These are phyloP conservation scores for Agriopis aurantiaria DNA, from an alignment of 2,888 invertebrate genomes.

Conservation along the genomic window DNA sequence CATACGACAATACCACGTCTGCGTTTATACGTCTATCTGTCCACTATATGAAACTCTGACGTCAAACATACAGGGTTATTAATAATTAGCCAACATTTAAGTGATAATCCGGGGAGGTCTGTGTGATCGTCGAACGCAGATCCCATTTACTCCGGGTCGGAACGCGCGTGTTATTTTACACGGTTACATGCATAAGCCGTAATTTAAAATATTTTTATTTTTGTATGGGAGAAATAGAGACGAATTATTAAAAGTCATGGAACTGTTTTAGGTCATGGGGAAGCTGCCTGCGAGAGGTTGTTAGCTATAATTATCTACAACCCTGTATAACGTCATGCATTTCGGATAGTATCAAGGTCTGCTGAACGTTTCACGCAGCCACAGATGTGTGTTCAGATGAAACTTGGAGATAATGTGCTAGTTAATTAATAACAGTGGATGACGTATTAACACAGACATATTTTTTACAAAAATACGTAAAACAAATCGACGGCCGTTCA, in stretches of 20 bases:
- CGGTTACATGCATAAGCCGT: no score
- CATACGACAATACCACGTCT: neutral
- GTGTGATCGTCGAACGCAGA: no score
- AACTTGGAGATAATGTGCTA: slow-evolving; percentile 27
- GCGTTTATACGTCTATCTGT: slow-evolving; percentile 4
- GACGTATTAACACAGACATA: slow-evolving; percentile 31
- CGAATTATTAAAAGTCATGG: no score
- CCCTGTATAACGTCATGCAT: neutral
- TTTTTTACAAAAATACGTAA: slow-evolving; percentile 25
- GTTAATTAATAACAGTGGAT: slow-evolving; percentile 18
- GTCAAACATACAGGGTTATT: neutral
- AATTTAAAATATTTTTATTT: no score
- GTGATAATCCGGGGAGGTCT: no score
- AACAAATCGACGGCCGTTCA: slow-evolving; percentile 19
- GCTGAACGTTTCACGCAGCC: slow-evolving; percentile 8
- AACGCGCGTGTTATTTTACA: no score
- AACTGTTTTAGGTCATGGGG: no score
- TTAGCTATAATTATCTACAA: no score
- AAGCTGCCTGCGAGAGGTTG: no score
- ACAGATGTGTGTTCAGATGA: slow-evolving; percentile 23
- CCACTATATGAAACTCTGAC: neutral
- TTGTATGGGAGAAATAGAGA: no score
- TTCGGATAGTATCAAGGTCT: neutral
- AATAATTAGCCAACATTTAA: no score
- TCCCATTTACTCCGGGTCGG: no score